phyloP scores from a whole-genome alignment of 1,140 invertebrate genomes.

The Trypoxylus dichotomus region DNA sequence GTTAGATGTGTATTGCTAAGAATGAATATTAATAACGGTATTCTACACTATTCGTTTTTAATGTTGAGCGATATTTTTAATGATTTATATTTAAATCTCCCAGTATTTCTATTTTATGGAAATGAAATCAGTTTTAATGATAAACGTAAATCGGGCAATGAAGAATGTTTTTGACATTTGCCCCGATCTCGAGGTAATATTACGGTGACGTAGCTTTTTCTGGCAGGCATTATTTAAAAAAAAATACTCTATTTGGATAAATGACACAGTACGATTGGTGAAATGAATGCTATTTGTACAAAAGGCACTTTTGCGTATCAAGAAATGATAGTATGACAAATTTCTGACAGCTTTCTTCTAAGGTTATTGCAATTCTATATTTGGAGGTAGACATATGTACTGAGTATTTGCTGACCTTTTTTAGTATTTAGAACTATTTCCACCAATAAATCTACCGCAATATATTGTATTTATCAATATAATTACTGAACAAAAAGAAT shows the following conservation, averaged over 20 bases:
- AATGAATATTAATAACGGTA: not conserved
- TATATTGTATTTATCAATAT: too few species aligned
- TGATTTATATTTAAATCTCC: constrained; percentile 23
- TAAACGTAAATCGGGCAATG: not conserved
- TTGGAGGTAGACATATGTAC: too few species aligned
- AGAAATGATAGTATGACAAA: too few species aligned
- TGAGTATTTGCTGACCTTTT: too few species aligned
- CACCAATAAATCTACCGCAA: too few species aligned
- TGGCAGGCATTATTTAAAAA: not conserved
- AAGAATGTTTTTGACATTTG: not conserved
- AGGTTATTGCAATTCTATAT: too few species aligned
- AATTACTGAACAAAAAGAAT: too few species aligned
- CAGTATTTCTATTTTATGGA: constrained; percentile 23
- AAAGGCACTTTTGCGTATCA: too few species aligned
- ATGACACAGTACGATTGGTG: not conserved
- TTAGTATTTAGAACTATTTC: too few species aligned
- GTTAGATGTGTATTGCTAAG: not conserved
- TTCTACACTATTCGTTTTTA: not conserved
- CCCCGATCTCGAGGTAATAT: not conserved
- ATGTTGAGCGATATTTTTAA: constrained; percentile 1
- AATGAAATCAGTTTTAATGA: not conserved
- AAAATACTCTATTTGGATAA: not conserved
- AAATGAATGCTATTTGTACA: too few species aligned
- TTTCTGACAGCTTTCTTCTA: too few species aligned
- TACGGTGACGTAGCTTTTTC: not conserved